Base-by-base conservation (phyloP, 30 jellyfish, hydroid and myxozoan species). In the Nemopilema nomurai region DNA sequence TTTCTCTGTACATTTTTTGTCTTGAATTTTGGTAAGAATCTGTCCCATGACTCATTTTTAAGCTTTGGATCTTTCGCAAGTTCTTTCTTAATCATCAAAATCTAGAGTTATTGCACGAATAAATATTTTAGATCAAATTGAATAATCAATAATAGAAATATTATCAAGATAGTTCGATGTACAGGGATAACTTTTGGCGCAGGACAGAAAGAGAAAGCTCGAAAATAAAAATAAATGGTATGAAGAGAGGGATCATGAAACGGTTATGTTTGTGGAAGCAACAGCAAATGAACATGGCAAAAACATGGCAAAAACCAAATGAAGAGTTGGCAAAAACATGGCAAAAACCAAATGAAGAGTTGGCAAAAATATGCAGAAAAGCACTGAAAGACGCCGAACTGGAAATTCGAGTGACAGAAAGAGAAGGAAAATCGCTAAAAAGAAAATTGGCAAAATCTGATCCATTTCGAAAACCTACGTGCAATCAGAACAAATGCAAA, bases 21-120 rank as follows among this genome's bases (percentile, higher is more conserved):
- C 53, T 90, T 95, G 87, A 89, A 95, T 67, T 89, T 90, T 1
- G 99, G 99, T 20, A 95, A 88, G 83, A 95, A 95, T 63, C 99
- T 71, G 66, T 86, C 96, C 99, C 99, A 95, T 9, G 90, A 74
- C 63, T 95, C 97, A 63, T 90, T 80, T 67, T 95, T 89, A 53
- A 95, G 84, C 8, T 65, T 71, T 0, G 97, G 97, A 53, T 89
- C 97, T 77, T 95, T 95, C 0, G 96, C 96, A 27, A 95, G 88
- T 81, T 95, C 99, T 23, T 89, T 79, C 70, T 90, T 89, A 28
- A 95, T 90, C 99, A 95, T 95, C 70, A 95, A 80, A 66, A 87
- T 88, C 98, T 92, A 52, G 18, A 67, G 30, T 6, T 33, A n/a
- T n/a, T n/a, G n/a, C n/a, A n/a, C n/a, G n/a, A 4, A 57, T 8